Base-by-base conservation (phyloP, 2,797 vertebrate species). In the Malacoctenus gilli region DNA sequence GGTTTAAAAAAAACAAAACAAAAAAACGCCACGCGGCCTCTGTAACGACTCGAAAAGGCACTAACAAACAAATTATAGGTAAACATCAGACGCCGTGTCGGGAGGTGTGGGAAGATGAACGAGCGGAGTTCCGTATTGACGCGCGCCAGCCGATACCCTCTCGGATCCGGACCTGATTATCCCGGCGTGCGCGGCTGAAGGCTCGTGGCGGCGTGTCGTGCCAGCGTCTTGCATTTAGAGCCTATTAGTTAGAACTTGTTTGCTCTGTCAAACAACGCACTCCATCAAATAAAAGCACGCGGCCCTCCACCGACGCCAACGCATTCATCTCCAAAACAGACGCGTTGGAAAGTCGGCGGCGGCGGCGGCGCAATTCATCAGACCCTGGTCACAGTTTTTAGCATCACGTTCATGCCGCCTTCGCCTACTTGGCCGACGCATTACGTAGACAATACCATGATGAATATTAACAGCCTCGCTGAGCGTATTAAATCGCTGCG, bases 381-480 rank as follows among this genome's bases (percentile, higher is more conserved):
- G 18, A 48, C 43, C n/a, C 28, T 13, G 18, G 47, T 41, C 12
- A 5, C 18, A 8, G 3, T 15, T 23, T 55, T 55, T n/a, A 5
- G 55, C 40, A 23, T 59, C 57, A 51, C n/a, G 37, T 58, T 35
- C 59, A 74, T 67, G 59, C 49, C 19, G 50, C 51, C 60, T 53
- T 69, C 35, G 34, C 12, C 71, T 80, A 36, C 30, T 52, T 30
- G 40, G 69, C 54, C 57, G 66, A 58, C 52, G 65, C 59, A 54
- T 63, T 35, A 66, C 52, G 43, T 25, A 32, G 50, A 79, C 68
- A 59, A 67, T 71, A 66, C 39, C 23, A 18, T 58, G 57, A 77
- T 65, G 63, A 64, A 59, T 64, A 79, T 67, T 40, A 69, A 40
- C 25, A 19, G 55, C 57, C 61, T 70, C 80, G 68, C 65, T 9